Conservation (phyloP, 2,797 vertebrate genomes). For the Martes flavigula region DNA sequence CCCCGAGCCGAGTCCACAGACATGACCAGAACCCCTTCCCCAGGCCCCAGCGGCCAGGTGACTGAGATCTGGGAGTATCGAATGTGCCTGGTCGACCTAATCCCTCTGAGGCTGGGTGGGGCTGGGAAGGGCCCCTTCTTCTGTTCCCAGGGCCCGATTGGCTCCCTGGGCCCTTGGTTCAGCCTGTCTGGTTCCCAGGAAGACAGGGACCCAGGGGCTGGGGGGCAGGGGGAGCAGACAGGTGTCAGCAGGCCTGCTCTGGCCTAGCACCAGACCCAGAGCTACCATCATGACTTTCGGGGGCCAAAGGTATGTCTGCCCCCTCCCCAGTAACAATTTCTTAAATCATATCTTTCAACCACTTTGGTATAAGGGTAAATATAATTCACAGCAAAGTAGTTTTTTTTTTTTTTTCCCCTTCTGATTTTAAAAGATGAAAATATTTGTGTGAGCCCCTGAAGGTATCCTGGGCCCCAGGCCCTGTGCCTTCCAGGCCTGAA, state of each 20-base stretch:
- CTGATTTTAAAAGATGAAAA: neutral
- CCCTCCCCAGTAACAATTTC: neutral
- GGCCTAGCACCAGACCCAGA: too few species aligned
- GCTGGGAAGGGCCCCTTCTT: neutral
- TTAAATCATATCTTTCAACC: neutral
- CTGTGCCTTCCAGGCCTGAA: neutral
- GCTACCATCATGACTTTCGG: rapidly evolving
- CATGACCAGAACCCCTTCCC: neutral
- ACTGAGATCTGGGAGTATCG: slow-evolving; percentile 5
- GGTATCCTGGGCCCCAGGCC: neutral
- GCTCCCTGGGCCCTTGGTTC: neutral
- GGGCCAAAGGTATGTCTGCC: neutral
- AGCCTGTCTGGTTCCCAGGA: neutral
- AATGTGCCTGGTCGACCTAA: slow-evolving; percentile 35
- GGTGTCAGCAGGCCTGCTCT: neutral
- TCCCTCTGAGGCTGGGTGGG: slow-evolving; percentile 7
- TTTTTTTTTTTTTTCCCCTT: neutral
- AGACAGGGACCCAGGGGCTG: neutral
- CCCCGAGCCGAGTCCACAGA: neutral
- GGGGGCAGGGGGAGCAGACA: neutral
- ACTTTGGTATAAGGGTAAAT: neutral
- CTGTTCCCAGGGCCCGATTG: slow-evolving; percentile 49
- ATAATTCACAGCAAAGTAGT: neutral
- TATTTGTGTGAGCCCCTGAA: neutral
- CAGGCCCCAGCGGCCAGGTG: neutral